Evolutionary conservation across 2,113 vertebrate genomes (phyloP), one percentile per base, ranked within the genome.

Genomic region (pig (Sus scrofa)): DNA sequence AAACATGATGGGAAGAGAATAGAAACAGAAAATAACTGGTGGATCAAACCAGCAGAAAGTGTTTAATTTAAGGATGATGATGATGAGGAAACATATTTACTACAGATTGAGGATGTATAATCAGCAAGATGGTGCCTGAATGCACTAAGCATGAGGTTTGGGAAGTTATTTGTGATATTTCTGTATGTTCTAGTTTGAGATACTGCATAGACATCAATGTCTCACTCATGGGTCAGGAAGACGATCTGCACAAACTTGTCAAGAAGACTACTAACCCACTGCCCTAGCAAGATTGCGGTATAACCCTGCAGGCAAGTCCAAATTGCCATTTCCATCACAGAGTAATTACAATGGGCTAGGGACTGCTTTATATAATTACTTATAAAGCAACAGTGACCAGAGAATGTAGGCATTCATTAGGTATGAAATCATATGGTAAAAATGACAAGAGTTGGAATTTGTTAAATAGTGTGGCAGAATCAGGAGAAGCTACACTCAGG

Each of bases 391-490:
- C 12, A 77, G 63, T 84, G 32, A 77, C 62, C 22, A 67, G 22
- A n/a, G 60, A 93, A 74, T 74, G 26, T 77, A 50, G n/a, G 27
- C 26, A 67, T 87, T 81, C 90, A 85, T 94, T 88, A 68, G 30
- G n/a, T 85, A 56, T 27, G 58, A 86, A 77, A 56, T 54, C 32
- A 13, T 52, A 67, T 54, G 32, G 6, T 52, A 75, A 85, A 96
- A 95, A 63, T 12, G 50, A n/a, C 75, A 94, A 87, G 44, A 75
- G 87, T 34, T 94, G 12, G 18, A 81, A 95, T 77, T 62, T 44
- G 6, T 73, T n/a, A 14, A n/a, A 77, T 5, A 20, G 15, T 58
- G 0, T 32, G 11, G 16, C 18, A 15, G 30, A 32, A 73, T 60
- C 67, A 56, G 52, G 26, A 74, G 19, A 18, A 63, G 3, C n/a